Percentiles rank a stretch among this genome's conserved stretches.
Conservation (phyloP, 37 sponge, comb jelly and placozoan species). For the Chondrosia reniformis region DNA sequence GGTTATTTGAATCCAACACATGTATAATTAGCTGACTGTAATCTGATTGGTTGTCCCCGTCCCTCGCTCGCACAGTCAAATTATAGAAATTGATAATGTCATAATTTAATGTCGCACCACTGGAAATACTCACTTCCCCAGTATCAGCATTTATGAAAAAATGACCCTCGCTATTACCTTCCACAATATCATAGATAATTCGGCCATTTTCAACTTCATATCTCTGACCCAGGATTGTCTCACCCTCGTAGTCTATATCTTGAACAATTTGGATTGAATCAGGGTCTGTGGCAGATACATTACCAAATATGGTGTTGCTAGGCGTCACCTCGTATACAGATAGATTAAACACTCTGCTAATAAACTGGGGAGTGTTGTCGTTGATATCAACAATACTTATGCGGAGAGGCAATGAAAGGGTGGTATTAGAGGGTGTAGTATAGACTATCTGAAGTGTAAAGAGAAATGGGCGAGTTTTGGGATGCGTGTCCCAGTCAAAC, state of each 20-base stretch:
- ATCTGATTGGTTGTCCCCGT: constrained; percentile 57
- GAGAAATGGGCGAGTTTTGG: not conserved
- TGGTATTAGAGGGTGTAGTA: constrained; percentile 17
- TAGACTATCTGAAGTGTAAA: constrained; percentile 30
- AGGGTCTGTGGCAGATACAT: constrained; percentile 44
- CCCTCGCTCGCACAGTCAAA: constrained; percentile 51
- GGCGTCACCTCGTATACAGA: constrained; percentile 22
- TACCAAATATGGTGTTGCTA: constrained; percentile 27
- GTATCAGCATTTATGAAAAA: constrained; percentile 50
- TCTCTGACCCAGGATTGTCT: not conserved
- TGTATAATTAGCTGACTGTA: constrained; percentile 2
- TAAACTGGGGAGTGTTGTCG: constrained; percentile 58
- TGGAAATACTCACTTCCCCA: constrained; percentile 39
- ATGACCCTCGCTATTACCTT: constrained; percentile 42
- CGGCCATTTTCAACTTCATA: constrained; percentile 59
- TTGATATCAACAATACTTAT: constrained; percentile 41
- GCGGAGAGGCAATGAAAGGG: not conserved
- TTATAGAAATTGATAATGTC: constrained; percentile 41
- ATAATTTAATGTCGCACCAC: constrained; percentile 33
- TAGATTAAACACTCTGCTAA: constrained; percentile 4
- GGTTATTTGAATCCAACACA: constrained; percentile 4
- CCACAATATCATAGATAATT: constrained; percentile 41
- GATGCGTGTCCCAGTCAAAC: constrained; percentile 42
- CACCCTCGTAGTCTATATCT: constrained; percentile 6
- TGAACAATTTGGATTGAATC: constrained; percentile 28